Conservation (phyloP, 2,888 invertebrate genomes). For the Ceriagrion tenellum region DNA sequence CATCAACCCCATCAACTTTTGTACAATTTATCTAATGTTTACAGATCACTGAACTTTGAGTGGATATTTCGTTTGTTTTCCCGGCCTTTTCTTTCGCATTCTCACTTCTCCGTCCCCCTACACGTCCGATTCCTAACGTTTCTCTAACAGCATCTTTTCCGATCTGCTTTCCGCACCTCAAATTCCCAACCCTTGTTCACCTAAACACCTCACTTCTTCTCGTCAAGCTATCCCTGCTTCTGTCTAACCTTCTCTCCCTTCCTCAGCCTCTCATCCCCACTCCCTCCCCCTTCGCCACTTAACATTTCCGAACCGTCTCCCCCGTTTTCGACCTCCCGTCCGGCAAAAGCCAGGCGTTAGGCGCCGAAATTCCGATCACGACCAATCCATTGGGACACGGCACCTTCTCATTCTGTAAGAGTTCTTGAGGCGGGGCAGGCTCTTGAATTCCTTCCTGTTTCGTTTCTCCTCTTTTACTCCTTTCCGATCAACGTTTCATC, state of each 20-base stretch:
- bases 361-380: constrained; percentile 45
- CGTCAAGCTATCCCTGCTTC: no score
- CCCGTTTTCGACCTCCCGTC: background rate
- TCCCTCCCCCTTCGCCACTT: background rate
- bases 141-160: background rate
- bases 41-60: no score
- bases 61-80: background rate
- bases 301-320: constrained; percentile 19
- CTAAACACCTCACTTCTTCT: background rate
- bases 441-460: background rate
- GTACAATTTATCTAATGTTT: no score
- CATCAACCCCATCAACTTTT: no score
- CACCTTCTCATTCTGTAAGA: background rate
- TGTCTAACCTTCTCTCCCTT: background rate
- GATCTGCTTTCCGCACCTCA: background rate
- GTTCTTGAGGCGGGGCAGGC: background rate
- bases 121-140: background rate
- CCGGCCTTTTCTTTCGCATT: background rate
- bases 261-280: background rate
- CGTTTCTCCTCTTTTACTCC: background rate
- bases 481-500: no score
- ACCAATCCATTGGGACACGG: constrained; percentile 14
- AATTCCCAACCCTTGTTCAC: background rate
- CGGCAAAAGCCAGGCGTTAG: background rate
- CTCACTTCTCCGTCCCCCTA: background rate